Base-by-base conservation (phyloP, 2,888 invertebrate genomes). In the Drosophila tripunctata region DNA sequence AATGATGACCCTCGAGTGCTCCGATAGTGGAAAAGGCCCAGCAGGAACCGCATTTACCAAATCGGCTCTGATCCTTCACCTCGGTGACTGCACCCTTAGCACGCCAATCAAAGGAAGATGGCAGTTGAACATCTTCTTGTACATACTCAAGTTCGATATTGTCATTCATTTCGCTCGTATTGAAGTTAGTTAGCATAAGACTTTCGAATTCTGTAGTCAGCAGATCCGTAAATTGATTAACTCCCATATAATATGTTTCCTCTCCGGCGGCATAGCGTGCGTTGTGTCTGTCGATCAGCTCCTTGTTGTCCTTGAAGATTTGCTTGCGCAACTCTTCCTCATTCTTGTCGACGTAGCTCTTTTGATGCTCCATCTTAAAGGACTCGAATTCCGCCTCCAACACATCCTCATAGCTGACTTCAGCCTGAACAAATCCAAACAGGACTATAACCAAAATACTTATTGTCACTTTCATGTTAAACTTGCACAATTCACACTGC, bases 21-120 rank as follows among this genome's bases (percentile, higher is more conserved):
- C 97, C 98, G 58, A 97, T 98, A 95, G 96, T 92, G 88, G 96
- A 96, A 93, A 98, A 98, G 41, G 97, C 94, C 97, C 97, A 98
- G 93, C 97, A 97, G 1, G 96, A 96, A 56, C 97, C 97, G 91
- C 97, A 97, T 87, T 93, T 2, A 2, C 24, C 21, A n/a, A n/a
- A n/a, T n/a, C n/a, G 93, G 27, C 94, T 96, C 93, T 98, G 97
- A 92, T 97, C 95, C 92, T 98, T 97, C 72, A 98, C 93, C 0
- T 93, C 93, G n/a, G 97, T 97, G 62, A 98, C 97, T 69, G 96
- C 96, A 44, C 97, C 97, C 61, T 94, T 89, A 61, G 92, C 89
- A 88, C 97, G 94, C 98, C 98, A 98, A 92, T 98, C 97, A 40
- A 97, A 94, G 45, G 92, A 85, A 24, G 93, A 92, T 3, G 97